Conservation (phyloP, 2,113 vertebrate species). For the Aphyosemion australe region DNA sequence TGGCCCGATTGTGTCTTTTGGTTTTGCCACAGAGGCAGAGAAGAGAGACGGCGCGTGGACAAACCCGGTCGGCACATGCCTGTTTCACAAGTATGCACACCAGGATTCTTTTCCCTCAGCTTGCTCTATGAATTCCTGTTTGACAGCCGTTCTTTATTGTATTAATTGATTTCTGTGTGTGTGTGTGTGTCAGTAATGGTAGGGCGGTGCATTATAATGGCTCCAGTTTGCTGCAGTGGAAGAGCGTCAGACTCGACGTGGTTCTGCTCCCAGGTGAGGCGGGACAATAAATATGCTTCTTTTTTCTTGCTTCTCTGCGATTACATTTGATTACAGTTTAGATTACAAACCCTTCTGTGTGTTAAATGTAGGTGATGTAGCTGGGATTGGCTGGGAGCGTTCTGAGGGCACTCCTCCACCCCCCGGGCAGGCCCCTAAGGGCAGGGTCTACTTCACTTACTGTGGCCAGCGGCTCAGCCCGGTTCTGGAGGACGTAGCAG, state of each 20-base stretch:
- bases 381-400: conserved; percentile 97
- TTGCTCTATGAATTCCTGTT: conserved; percentile 34
- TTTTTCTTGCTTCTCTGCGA: neutral
- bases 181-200: conserved; percentile 85
- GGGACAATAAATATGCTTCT: conserved; percentile 15
- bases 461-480: conserved; percentile 93
- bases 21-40: conserved; percentile 96
- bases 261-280: conserved; percentile 92
- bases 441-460: conserved; percentile 97
- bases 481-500: conserved; percentile 92
- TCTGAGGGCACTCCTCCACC: conserved; percentile 94
- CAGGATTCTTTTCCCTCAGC: conserved; percentile 19
- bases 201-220: conserved; percentile 97
- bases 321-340: conserved; percentile 1
- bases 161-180: conserved; percentile 34
- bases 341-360: neutral
- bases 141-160: conserved; percentile 38
- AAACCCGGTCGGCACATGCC: conserved; percentile 97
- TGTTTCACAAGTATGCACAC: conserved; percentile 92
- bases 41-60: conserved; percentile 98
- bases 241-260: conserved; percentile 95
- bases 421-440: conserved; percentile 94
- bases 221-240: conserved; percentile 98
- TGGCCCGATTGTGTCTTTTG: conserved; percentile 95
- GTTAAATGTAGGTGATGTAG: conserved; percentile 85